These are phyloP conservation scores for Drosophila varians DNA, from an alignment of 1,140 invertebrate species.

Conservation along the genomic window DNA sequence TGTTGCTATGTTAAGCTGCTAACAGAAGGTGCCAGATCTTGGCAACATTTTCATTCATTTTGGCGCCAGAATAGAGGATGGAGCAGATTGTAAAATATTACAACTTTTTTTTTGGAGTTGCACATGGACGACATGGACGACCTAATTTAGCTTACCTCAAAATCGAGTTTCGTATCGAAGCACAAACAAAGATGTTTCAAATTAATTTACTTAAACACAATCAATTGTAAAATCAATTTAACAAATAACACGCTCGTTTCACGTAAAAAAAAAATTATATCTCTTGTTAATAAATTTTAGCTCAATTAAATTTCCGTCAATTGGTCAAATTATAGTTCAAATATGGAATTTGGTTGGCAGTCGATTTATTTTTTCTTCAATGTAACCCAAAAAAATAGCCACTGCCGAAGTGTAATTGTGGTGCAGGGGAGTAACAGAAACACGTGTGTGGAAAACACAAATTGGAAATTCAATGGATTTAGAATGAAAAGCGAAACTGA, in stretches of 20 bases:
- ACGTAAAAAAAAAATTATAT: conserved; percentile 52
- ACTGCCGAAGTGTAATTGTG: conserved; percentile 54
- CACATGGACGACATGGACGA: too few relatives aligned
- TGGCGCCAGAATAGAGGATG: conserved; percentile 38
- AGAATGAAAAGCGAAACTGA: conserved; percentile 38
- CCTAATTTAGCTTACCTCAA: conserved; percentile 72
- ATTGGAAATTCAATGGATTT: conserved; percentile 14
- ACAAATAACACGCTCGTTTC: conserved; percentile 55
- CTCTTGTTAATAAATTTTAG: conserved; percentile 32
- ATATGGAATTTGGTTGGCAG: conserved; percentile 40
- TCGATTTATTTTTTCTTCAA: conserved; percentile 53
- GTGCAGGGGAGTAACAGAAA: conserved; percentile 38
- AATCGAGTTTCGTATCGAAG: conserved; percentile 19
- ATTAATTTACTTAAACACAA: conserved; percentile 57
- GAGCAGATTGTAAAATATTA: background rate
- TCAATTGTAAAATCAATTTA: conserved; percentile 60
- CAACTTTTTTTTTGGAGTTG: conserved; percentile 37
- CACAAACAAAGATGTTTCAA: conserved; percentile 41
- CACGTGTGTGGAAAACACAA: conserved; percentile 64
- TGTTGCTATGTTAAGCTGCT: background rate
- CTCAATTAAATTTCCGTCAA: conserved; percentile 69
- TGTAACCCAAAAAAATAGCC: conserved; percentile 54
- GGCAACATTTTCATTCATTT: conserved; percentile 43
- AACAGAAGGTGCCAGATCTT: conserved; percentile 1
- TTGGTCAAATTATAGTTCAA: conserved; percentile 57